Conservation (phyloP, 2,113 vertebrate genomes). For the Potamarius usumacintae region DNA sequence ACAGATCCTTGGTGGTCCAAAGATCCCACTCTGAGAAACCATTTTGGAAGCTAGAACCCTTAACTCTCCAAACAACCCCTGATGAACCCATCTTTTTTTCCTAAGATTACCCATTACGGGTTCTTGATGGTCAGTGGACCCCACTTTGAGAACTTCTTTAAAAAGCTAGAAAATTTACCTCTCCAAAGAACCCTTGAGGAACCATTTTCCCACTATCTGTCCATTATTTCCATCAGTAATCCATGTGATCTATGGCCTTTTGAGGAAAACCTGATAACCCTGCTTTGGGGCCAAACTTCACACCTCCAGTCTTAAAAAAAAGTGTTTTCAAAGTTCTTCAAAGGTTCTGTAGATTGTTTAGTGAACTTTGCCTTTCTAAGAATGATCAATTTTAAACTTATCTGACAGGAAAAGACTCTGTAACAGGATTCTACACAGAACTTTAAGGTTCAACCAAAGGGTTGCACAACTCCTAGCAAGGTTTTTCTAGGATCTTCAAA, state of each 20-base stretch:
- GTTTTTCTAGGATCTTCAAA: background rate
- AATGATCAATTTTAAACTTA: background rate
- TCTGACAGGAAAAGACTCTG: background rate
- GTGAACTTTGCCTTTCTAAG: background rate
- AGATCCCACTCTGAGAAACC: background rate
- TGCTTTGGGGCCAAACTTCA: background rate
- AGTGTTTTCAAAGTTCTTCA: background rate
- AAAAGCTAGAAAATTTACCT: background rate
- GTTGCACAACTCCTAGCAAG: background rate
- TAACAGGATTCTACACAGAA: background rate
- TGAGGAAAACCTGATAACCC: background rate
- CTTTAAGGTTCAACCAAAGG: background rate
- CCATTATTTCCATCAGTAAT: background rate
- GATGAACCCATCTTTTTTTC: background rate
- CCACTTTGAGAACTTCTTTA: background rate
- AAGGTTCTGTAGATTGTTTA: background rate
- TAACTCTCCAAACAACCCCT: background rate
- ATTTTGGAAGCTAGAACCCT: background rate
- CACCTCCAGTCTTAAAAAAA: background rate
- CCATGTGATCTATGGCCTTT: background rate
- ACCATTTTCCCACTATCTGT: background rate
- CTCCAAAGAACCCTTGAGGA: background rate
- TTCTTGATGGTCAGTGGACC: background rate
- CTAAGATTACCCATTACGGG: background rate
- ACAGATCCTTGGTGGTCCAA: background rate